A percentile compares a stretch with the other conserved stretches of the same genome.
phyloP scores from a whole-genome alignment of 2,797 vertebrate species.

The Neopelma chrysocephalum region DNA sequence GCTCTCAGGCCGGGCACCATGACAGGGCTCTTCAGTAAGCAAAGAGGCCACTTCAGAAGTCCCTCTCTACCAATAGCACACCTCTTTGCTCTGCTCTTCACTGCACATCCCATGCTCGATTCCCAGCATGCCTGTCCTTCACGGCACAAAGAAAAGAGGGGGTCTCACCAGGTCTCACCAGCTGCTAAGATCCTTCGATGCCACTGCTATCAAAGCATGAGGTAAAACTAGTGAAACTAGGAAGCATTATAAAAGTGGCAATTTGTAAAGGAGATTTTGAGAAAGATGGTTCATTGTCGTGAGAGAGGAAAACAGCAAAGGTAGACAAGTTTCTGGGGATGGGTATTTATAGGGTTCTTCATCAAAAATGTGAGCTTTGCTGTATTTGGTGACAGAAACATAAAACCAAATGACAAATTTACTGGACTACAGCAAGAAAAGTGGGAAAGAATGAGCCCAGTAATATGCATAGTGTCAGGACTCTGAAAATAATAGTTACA shows the following conservation, averaged over 20 bases:
- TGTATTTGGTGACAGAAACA: not conserved
- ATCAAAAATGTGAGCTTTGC: not conserved
- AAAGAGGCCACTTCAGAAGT: constrained; percentile 27
- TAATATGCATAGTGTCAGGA: not conserved
- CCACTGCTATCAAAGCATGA: accelerated
- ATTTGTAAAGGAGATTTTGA: not conserved
- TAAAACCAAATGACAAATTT: not conserved
- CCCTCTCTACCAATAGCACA: not conserved
- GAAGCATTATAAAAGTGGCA: not conserved
- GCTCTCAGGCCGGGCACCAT: not conserved
- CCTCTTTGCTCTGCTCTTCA: not conserved
- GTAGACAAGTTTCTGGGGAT: not conserved
- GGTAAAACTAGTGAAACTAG: not conserved
- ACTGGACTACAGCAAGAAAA: not conserved
- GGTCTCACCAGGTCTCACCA: not conserved
- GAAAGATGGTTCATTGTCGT: not conserved
- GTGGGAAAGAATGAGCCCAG: not conserved
- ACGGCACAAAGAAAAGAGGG: accelerated
- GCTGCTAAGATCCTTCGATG: not conserved
- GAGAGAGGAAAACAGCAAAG: not conserved
- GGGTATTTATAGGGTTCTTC: not conserved
- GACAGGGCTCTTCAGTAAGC: constrained; percentile 6
- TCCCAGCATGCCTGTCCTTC: accelerated
- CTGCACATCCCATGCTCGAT: accelerated
- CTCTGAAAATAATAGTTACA: not conserved